These are phyloP conservation scores for Ardeotis arabs DNA, from an alignment of 2,113 vertebrate species.

Conservation along the genomic window DNA sequence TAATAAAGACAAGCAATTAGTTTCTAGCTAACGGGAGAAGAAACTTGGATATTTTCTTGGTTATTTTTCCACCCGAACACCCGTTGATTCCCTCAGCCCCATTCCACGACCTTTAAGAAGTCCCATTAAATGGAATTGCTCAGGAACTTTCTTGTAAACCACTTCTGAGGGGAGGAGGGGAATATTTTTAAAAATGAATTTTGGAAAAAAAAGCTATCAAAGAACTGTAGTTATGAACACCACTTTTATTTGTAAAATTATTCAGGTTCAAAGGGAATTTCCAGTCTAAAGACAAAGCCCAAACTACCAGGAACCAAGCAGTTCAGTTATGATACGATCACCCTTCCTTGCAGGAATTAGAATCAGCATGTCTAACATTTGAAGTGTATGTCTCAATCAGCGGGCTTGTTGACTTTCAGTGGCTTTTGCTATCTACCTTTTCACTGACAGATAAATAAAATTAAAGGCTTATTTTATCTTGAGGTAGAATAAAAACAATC, in stretches of 20 bases:
- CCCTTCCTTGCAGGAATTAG: not conserved
- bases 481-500: slow-evolving; percentile 22
- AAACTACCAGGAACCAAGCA: not conserved
- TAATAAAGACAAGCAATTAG: not conserved
- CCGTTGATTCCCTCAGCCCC: not conserved
- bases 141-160: not conserved
- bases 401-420: slow-evolving; percentile 25
- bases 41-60: not conserved
- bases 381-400: not conserved
- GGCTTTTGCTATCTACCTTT: slow-evolving; percentile 8
- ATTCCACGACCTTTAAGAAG: not conserved
- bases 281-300: not conserved
- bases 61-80: not conserved
- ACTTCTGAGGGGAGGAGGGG: not conserved
- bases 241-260: not conserved
- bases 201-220: not conserved
- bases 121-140: not conserved
- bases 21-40: not conserved
- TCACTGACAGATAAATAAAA: slow-evolving; percentile 24
- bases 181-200: not conserved
- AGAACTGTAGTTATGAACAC: not conserved
- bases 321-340: not conserved
- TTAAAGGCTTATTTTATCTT: slow-evolving; percentile 31
- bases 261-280: not conserved
- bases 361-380: not conserved